Evolutionary conservation across 1,140 invertebrate species (phyloP), one percentile per base, ranked within the genome.

Genomic region (Nilaparvata lugens): DNA sequence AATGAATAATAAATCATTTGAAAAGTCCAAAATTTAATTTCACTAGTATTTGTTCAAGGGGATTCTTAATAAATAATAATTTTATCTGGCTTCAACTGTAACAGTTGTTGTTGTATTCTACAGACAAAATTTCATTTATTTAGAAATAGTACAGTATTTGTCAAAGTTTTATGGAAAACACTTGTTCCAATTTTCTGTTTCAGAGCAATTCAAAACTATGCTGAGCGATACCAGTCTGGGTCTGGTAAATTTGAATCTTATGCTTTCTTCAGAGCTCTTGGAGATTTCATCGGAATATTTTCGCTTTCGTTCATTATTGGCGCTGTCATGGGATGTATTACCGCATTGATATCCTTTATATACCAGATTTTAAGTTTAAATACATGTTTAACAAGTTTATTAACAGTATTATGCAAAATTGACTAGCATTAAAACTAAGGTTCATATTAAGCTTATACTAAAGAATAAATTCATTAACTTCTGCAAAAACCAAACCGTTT

Each of bases 281-380:
- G 90, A 42, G 92, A 94, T 67, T 98, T 98, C 73, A 82, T 92
- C 42, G 86, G 86, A 52, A 96, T 97, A 65, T 97, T 99, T 73
- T 84, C 89, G 64, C 79, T 95, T 18, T 95, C 95, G 0, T 83
- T 97, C 57, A 75, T 92, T 13, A 93, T 97, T 66, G 95, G 95
- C 48, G 90, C 91, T 53, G 75, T 85, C 0, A 93, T 97, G 83
- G 95, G 94, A 6, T 93, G 92, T 73, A 75, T 91, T 40, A 97
- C 93, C 31, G 93, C 95, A 70, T 79, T 97, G 69, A 88, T 90
- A 87, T 86, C 83, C 84, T 86, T 86, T 83, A 75, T 25, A 67
- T 18, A 48, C 31, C 31, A 1, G 13, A 35, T 35, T 11, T 35
- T 28, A 35, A n/a, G n/a, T n/a, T n/a, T n/a, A n/a, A n/a, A n/a